Conservation (phyloP, 2,113 vertebrate genomes). For the Larimichthys crocea region DNA sequence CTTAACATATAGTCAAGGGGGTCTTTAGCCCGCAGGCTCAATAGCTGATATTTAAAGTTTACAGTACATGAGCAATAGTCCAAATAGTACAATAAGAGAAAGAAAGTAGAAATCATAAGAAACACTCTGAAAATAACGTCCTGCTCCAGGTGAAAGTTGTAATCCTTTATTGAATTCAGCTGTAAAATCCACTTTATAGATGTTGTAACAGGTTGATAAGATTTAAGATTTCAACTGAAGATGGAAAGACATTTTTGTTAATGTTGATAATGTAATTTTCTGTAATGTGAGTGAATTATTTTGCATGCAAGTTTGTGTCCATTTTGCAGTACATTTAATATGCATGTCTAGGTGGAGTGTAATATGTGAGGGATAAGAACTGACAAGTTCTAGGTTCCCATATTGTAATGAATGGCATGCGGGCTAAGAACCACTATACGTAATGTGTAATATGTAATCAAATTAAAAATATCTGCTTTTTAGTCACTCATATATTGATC, state of each 20-base stretch:
- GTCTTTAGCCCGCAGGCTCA: slow-evolving; percentile 23
- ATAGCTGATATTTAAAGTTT: slow-evolving; percentile 28
- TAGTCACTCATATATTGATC: too few species aligned
- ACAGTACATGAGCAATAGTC: slow-evolving; percentile 12
- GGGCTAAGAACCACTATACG: too few species aligned
- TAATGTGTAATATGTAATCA: too few species aligned
- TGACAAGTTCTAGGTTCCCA: background rate
- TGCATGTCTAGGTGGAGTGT: background rate
- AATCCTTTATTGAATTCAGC: slow-evolving; percentile 28
- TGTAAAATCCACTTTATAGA: slow-evolving; percentile 2
- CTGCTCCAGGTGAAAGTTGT: slow-evolving; percentile 3
- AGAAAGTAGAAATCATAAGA: slow-evolving; percentile 5
- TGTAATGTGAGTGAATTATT: too few species aligned
- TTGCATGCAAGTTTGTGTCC: too few species aligned
- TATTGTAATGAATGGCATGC: too few species aligned
- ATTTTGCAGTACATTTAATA: background rate
- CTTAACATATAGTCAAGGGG: background rate
- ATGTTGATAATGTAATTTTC: too few species aligned
- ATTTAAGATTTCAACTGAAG: background rate
- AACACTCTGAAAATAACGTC: slow-evolving; percentile 6
- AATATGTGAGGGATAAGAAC: background rate
- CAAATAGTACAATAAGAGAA: slow-evolving; percentile 20
- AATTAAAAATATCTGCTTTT: too few species aligned
- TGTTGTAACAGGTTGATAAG: background rate
- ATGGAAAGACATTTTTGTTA: background rate